Base-by-base conservation (phyloP, 2,113 vertebrate species). In the cattle (Bos taurus) region DNA sequence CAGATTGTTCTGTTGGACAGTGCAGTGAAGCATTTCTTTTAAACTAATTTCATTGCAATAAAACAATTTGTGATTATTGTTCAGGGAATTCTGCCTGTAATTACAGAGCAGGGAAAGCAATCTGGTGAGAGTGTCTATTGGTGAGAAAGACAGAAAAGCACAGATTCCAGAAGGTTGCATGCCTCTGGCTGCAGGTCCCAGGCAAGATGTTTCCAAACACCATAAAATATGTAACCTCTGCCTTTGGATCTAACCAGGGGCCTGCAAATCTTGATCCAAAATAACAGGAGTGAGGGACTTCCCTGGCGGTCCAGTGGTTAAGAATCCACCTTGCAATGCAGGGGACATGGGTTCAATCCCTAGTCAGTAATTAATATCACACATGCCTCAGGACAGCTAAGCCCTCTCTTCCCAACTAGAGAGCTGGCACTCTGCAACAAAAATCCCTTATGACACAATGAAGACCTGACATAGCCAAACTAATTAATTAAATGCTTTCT, bases 31-130 rank as follows among this genome's bases (percentile, higher is more conserved):
- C 83, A 52, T 67, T 92, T 81, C 67, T 97, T 90, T 84, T 93
- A 81, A 93, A 95, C 52, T 26, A 91, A 89, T 95, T 96, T 67
- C 33, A n/a, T 2, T 77, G 40, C 81, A 89, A 36, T 93, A 86
- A 97, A 88, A 85, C 67, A 91, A 88, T 95, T 86, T 91, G 19
- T 56, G 52, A 77, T 95, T 67, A 96, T 94, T 78, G 26, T 40
- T 46, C 46, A 48, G 96, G 91, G 86, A 94, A 78, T 36, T 40
- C 57, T 78, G 82, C 85, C 86, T 91, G 17, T 78, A 89, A 78
- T 93, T 86, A 88, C 77, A 56, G 87, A 46, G 71, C 43, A 82
- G 77, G 71, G 91, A 92, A 77, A 48, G 82, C 83, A 59, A 89
- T 96, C 86, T 95, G 77, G 86, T 40, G 36, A 50, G 43, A 46